Base-by-base conservation (phyloP, 2,888 invertebrate species). In the Charanyca ferruginea region DNA sequence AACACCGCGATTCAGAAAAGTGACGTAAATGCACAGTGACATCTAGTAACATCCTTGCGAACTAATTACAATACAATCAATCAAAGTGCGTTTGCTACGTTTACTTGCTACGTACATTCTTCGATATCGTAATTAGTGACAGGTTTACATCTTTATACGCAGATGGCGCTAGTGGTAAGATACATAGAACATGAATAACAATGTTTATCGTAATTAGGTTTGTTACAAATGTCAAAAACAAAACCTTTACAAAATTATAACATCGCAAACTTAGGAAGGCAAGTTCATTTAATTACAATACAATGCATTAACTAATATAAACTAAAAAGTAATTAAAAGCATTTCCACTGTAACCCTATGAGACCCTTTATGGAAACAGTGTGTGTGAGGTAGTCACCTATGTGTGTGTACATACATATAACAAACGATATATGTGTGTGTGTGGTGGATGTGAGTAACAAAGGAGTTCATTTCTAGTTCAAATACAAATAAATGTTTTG, bases 401-500 rank as follows among this genome's bases (percentile, higher is more conserved):
- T 47, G 28, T 68, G 69, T 44, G 9, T 38, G 4, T 38, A 13
- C 13, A 13, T 38, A 16, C 13, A 25, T 45, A 11, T n/a, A 45
- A 45, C 54, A 63, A 63, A 63, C 44, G 35, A 13, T 16, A 51
- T 16, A 23, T 22, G 7, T 23, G 6, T 52, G 13, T 53, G 45
- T 54, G 64, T 69, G 53, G 7, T 28, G 2, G 28, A 28, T 63
- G 64, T 22, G 42, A 38, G 63, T 65, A 60, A 66, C 73, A 75
- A 79, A 73, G 65, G 64, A 69, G 57, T 72, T 69, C 66, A 80
- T 73, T 74, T 66, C 61, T 75, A 77, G 72, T 80, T 75, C 72
- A 80, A 78, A 83, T 71, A 78, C 72, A 74, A 81, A 81, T 73
- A 83, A 73, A 71, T 71, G 76, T 74, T 78, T 65, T 59, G 73